Percentiles rank a stretch among this genome's conserved stretches.
Conservation (phyloP, 2,113 vertebrate species). For the Brachypodius melanocephalos region DNA sequence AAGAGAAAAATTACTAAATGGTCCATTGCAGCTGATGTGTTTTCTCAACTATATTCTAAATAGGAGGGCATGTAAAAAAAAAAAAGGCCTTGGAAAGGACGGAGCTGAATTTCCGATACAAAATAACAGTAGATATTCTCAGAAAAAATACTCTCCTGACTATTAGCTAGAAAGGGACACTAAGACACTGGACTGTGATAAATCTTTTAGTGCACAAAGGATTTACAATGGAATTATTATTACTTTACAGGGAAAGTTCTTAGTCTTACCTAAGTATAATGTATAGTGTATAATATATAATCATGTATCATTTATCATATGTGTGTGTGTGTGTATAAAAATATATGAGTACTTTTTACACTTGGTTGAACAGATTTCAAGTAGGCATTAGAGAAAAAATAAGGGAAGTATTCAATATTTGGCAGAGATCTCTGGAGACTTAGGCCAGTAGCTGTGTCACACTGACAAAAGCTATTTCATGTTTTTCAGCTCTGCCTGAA, state of each 20-base stretch:
- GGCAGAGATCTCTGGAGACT: background rate
- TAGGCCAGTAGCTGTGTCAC: constrained; percentile 1
- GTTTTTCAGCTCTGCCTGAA: constrained; percentile 36
- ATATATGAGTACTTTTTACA: background rate
- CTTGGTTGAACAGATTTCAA: background rate
- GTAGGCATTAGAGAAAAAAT: background rate
- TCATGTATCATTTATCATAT: background rate
- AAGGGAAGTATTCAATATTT: background rate
- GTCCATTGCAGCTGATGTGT: background rate
- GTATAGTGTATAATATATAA: background rate
- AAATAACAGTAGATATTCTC: background rate
- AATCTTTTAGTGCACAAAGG: background rate
- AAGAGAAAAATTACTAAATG: background rate
- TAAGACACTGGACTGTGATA: background rate
- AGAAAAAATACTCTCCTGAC: background rate
- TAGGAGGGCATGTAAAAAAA: background rate
- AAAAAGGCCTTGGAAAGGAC: background rate
- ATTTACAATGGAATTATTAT: background rate
- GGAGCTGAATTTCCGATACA: background rate
- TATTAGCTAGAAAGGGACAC: background rate
- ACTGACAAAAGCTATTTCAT: background rate
- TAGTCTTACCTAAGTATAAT: background rate
- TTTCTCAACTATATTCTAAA: background rate
- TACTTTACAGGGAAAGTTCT: background rate
- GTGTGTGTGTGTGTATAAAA: background rate